Base-by-base conservation (phyloP, 2,888 invertebrate species). In the Keiferia lycopersicella region DNA sequence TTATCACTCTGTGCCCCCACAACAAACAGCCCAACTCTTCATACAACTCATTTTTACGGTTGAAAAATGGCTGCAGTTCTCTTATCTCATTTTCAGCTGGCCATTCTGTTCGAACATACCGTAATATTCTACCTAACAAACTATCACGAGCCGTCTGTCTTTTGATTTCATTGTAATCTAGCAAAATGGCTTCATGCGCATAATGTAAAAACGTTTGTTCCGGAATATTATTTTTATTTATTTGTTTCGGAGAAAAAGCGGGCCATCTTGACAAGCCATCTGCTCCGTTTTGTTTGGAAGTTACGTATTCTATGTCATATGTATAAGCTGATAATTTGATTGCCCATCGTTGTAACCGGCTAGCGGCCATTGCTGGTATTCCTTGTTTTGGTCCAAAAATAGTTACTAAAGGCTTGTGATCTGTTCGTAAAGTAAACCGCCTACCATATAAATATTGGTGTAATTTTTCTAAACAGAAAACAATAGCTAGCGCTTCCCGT, bases 1-100 rank as follows among this genome's bases (percentile, higher is more conserved):
- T 57, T 0, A 71, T 64, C 0, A 71, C 20, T 10, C 69, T 18
- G 30, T 68, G 65, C 68, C 72, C 48, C 69, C 70, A 72, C 68
- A 69, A 65, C 6, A 69, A 6, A 14, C 59, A 59, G 0, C 41
- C 59, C 11, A 59, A 20, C 14, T 59, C 59, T 14, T 59, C 59
- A 12, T 59, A 59, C 14, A 59, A 8, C 14, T 59, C 59, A 0
- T 39, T 4, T 12, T 12, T 3, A 3, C 59, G 18, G 22, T 59
- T 59, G 16, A 41, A 41, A 59, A 16, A 59, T 2, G 59, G 59
- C 22, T 41, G 18, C n/a, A 60, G n/a, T n/a, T 26, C 11, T 10
- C 1, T 2, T 1, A 45, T n/a, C 1, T 60, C 60, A 30, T 11
- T n/a, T 6, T 45, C 10, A 0, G 0, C 7, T 0, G 60, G 60